Base-by-base conservation (phyloP, 2,888 invertebrate genomes). In the Halictus quadricinctus region DNA sequence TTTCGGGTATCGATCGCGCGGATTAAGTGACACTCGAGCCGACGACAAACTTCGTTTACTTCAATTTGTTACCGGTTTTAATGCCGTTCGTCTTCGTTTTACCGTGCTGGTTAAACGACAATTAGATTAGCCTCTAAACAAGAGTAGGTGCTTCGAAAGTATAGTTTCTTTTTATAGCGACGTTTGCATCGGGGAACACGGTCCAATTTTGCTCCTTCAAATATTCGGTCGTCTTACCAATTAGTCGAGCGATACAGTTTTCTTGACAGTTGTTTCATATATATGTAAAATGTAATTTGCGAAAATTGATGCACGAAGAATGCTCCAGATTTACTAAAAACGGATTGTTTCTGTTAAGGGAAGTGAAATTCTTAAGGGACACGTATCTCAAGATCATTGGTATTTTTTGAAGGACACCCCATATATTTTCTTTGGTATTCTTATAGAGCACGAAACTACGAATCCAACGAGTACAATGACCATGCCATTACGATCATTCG, bases 1-100 rank as follows among this genome's bases (percentile, higher is more conserved):
- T 85, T 85, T 85, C 72, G 79, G 58, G 29, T 72, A 81, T 85
- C 78, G 85, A 86, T 76, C 50, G 1, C 50, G 18, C 6, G 4
- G 25, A 36, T 50, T 25, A 66, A 36, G 82, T 21, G 46, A n/a
- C 58, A 54, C 64, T n/a, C 21, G 29, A 76, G 43, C 72, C 66
- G 48, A 15, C 41, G 54, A n/a, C 41, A 5, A 10, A 80, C 46
- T 66, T 43, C 54, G 66, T 85, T 73, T 41, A 29, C 15, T 75
- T 36, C 64, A 6, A 29, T 76, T 73, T 79, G 18, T 77, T 50
- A 18, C 29, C 58, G n/a, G n/a, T 21, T 82, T 48, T n/a, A 74
- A 82, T 73, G 15, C 46, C 48, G 29, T 15, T 36, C 36, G 60
- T 60, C 48, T 43, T 21, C 8, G 41, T 25, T 43, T 12, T 25